phyloP scores from a whole-genome alignment of 2,797 vertebrate genomes.

The Ptychobarbus kaznakovi region DNA sequence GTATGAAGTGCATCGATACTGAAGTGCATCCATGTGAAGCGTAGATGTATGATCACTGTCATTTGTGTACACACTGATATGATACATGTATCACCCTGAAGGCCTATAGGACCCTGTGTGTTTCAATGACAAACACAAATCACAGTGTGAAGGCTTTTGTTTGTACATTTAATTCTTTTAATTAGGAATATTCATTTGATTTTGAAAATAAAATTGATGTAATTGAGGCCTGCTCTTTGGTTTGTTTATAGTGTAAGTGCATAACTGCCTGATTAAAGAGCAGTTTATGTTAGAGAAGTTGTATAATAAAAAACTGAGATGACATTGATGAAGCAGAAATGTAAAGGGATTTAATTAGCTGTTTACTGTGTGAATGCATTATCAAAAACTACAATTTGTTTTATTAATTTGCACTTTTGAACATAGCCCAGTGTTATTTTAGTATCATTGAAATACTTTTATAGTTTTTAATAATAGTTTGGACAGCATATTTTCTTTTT shows the following conservation, averaged over 20 bases:
- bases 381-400: not conserved
- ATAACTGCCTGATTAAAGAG: not conserved
- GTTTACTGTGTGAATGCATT: not conserved
- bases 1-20: not conserved
- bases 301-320: not conserved
- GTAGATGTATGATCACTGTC: slow-evolving; percentile 42
- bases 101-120: slow-evolving; percentile 9
- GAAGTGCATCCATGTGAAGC: no score
- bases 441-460: not conserved
- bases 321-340: not conserved
- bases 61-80: not conserved
- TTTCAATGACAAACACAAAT: slow-evolving; percentile 31
- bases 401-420: not conserved
- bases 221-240: not conserved
- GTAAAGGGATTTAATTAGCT: not conserved
- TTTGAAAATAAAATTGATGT: not conserved
- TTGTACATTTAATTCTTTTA: slow-evolving; percentile 36
- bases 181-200: slow-evolving; percentile 41
- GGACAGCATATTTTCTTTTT: no score
- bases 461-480: no score
- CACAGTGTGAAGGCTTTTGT: slow-evolving; percentile 41
- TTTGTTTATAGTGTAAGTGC: not conserved
- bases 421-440: not conserved
- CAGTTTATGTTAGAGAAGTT: not conserved
- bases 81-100: slow-evolving; percentile 1